Conservation (phyloP, 2,797 vertebrate species). For the Pangasius macronema region DNA sequence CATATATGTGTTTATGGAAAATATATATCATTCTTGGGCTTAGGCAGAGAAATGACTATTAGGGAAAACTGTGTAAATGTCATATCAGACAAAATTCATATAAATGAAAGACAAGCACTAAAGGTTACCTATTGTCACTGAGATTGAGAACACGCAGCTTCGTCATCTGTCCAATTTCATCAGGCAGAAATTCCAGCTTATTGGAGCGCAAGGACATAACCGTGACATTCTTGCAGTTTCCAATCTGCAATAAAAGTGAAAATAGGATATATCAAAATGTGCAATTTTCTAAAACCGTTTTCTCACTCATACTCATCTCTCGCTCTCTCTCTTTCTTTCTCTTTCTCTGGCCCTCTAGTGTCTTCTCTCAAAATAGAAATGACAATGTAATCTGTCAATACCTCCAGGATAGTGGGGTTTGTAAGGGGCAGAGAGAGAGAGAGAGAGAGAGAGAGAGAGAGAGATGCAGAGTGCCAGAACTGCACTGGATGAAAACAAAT, state of each 20-base stretch:
- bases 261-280: conserved; percentile 41
- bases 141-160: conserved; percentile 95
- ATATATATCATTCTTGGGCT: background rate
- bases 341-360: background rate
- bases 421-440: conserved; percentile 9
- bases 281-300: conserved; percentile 40
- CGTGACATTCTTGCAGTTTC: conserved; percentile 95
- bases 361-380: conserved; percentile 32
- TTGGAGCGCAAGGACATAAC: conserved; percentile 99
- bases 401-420: conserved; percentile 24
- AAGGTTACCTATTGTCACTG: conserved; percentile 94
- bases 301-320: background rate
- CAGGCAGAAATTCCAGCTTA: conserved; percentile 96
- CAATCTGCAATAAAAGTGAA: conserved; percentile 79
- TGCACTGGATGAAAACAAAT: conserved; percentile 3
- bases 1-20: background rate
- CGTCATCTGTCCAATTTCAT: conserved; percentile 99
- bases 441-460: background rate
- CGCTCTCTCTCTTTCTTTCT: background rate
- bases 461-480: background rate
- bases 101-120: conserved; percentile 24
- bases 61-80: background rate
- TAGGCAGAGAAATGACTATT: background rate
- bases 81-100: background rate
- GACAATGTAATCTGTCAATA: conserved; percentile 44